Percentiles rank a stretch among this genome's conserved stretches.
Conservation (phyloP, 2,888 invertebrate species). For the Lypha dubia region DNA sequence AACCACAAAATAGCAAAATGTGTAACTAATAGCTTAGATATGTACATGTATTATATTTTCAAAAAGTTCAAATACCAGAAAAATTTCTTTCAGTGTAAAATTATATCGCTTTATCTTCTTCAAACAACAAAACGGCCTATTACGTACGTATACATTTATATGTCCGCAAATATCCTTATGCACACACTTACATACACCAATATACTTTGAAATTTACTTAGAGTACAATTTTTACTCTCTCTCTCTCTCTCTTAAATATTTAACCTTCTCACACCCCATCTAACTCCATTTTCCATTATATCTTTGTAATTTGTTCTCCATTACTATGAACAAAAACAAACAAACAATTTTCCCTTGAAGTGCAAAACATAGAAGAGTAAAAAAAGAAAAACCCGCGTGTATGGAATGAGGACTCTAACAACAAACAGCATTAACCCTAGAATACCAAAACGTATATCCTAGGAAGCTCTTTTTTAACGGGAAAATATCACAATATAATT, state of each 20-base stretch:
- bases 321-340: slow-evolving; percentile 53
- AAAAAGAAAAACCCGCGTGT: slow-evolving; percentile 24
- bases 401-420: slow-evolving; percentile 39
- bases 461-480: too few species aligned
- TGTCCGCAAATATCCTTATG: neutral
- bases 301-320: slow-evolving; percentile 50
- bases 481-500: too few species aligned
- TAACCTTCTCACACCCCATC: neutral
- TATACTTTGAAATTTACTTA: slow-evolving; percentile 31
- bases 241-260: slow-evolving; percentile 13
- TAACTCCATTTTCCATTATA: neutral
- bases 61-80: neutral
- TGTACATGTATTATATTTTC: too few species aligned
- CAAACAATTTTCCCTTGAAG: slow-evolving; percentile 48
- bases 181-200: neutral
- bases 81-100: slow-evolving; percentile 48
- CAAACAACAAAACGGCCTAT: slow-evolving; percentile 47
- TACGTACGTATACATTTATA: neutral
- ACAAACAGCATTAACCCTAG: slow-evolving; percentile 4
- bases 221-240: slow-evolving; percentile 19
- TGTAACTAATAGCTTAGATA: too few species aligned
- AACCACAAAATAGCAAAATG: too few species aligned
- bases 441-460: neutral
- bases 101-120: neutral
- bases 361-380: slow-evolving; percentile 5